Conservation (phyloP, 2,888 invertebrate species). For the Sicus ferrugineus region DNA sequence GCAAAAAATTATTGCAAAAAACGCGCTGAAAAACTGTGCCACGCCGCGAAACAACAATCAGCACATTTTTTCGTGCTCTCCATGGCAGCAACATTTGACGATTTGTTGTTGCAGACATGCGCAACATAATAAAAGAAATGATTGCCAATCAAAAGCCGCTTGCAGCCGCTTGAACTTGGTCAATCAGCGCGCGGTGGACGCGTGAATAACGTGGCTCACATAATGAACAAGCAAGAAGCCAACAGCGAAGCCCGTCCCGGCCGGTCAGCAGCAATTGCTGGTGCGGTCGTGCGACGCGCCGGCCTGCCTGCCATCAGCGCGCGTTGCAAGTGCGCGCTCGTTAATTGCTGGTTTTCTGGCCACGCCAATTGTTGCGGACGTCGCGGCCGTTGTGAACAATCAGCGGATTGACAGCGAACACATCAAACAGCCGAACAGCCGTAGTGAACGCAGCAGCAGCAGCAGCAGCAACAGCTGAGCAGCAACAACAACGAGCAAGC, state of each 20-base stretch:
- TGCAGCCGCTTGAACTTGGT: conserved; percentile 9
- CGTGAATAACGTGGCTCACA: conserved; percentile 24
- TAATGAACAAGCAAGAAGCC: conserved; percentile 19
- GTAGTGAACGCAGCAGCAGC: background rate
- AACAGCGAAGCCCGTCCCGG: background rate
- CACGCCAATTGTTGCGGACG: conserved; percentile 22
- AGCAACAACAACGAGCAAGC: conserved; percentile 9
- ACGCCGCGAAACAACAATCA: background rate
- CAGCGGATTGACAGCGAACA: conserved; percentile 25
- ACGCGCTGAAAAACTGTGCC: background rate
- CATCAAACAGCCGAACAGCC: background rate
- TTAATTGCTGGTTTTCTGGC: conserved; percentile 23
- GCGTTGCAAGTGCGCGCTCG: conserved; percentile 12
- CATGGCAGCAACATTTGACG: background rate
- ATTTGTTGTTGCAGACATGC: conserved; percentile 7
- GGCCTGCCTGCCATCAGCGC: background rate
- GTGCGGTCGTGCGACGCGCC: background rate
- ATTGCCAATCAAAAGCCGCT: conserved; percentile 14
- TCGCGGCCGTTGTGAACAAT: conserved; percentile 18
- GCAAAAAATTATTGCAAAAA: background rate
- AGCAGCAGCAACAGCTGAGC: background rate
- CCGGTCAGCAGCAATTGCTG: background rate
- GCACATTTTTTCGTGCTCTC: background rate
- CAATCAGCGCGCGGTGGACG: conserved; percentile 18
- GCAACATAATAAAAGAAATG: conserved; percentile 15